phyloP scores from a whole-genome alignment of 1,140 invertebrate genomes.

The Acyrthosiphon pisum region DNA sequence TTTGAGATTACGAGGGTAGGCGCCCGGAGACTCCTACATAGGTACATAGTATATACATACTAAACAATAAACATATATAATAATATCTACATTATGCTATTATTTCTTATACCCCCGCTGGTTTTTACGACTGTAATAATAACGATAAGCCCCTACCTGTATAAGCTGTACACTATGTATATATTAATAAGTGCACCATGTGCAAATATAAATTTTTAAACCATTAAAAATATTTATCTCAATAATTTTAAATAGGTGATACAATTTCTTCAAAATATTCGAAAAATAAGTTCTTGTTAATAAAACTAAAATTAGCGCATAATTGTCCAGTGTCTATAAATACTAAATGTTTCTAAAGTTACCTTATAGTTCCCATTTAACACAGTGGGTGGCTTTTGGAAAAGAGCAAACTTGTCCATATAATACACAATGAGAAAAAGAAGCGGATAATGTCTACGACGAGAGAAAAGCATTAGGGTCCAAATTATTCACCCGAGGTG shows the following conservation, averaged over 20 bases:
- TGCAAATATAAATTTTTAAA: background rate
- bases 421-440: background rate
- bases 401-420: background rate
- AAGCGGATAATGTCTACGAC: background rate
- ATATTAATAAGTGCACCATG: background rate
- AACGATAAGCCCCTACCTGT: background rate
- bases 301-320: background rate
- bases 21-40: background rate
- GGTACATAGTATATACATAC: background rate
- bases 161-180: background rate
- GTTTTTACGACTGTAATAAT: conserved; percentile 1
- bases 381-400: background rate
- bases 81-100: background rate
- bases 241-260: too few relatives aligned
- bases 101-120: background rate
- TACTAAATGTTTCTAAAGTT: background rate
- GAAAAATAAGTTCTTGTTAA: too few relatives aligned
- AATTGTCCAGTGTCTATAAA: background rate
- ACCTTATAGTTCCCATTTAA: background rate
- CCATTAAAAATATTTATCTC: too few relatives aligned
- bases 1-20: background rate
- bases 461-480: conserved; percentile 29
- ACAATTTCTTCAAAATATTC: background rate
- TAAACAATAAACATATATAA: too few relatives aligned
- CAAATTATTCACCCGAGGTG: background rate